Conservation (phyloP, 2,113 vertebrate genomes). For the Tringa solitaria region DNA sequence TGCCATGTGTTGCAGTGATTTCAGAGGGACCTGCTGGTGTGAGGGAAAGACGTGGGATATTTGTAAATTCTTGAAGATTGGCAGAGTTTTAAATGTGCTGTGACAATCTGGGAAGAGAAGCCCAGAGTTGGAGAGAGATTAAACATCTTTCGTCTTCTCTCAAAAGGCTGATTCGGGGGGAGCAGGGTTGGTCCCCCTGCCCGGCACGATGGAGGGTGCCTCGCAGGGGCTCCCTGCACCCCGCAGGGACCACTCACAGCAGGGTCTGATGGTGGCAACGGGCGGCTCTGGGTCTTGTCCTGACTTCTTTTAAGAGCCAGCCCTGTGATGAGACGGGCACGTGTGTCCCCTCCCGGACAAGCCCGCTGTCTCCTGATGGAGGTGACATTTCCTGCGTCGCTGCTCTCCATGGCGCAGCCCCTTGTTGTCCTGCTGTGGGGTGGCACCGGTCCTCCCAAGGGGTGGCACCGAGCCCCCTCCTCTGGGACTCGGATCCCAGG, state of each 20-base stretch:
- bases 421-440: not conserved
- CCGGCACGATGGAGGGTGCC: not conserved
- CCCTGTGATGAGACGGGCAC: fast-evolving
- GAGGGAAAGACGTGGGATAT: not conserved
- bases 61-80: not conserved
- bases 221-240: fast-evolving
- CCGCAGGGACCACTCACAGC: fast-evolving
- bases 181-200: not conserved
- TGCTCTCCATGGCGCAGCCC: not conserved
- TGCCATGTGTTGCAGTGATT: not conserved
- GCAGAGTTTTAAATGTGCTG: not conserved
- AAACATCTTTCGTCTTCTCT: not conserved
- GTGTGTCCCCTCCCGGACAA: not conserved
- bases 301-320: not conserved
- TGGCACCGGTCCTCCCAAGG: not conserved
- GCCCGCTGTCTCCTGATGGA: fast-evolving
- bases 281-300: not conserved
- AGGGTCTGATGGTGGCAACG: fast-evolving
- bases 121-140: not conserved
- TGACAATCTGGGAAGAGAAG: not conserved
- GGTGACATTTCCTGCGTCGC: fast-evolving
- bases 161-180: no score
- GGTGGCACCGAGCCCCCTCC: fast-evolving
- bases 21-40: not conserved
- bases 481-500: not conserved